phyloP scores from a whole-genome alignment of 2,888 invertebrate species.

The Anoncus sp. region DNA sequence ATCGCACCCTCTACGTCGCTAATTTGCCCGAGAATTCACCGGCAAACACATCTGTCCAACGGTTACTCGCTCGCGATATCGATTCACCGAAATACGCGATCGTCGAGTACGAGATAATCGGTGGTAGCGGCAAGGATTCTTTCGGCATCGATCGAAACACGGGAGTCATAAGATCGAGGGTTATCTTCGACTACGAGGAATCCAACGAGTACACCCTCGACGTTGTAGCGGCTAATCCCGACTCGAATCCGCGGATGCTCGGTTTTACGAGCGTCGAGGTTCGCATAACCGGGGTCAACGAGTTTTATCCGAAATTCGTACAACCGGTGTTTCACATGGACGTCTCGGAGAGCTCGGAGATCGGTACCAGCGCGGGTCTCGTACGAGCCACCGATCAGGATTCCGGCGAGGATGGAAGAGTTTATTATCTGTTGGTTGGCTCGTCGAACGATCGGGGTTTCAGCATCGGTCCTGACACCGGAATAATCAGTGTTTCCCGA shows the following conservation, averaged over 20 bases:
- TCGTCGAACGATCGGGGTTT: slow-evolving; percentile 97
- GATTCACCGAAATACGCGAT: slow-evolving; percentile 95
- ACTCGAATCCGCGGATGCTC: slow-evolving; percentile 88
- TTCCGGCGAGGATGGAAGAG: slow-evolving; percentile 93
- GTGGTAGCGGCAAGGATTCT: slow-evolving; percentile 89
- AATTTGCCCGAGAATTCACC: slow-evolving; percentile 93
- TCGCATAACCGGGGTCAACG: slow-evolving; percentile 93
- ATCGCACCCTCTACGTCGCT: slow-evolving; percentile 90
- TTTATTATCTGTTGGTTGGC: slow-evolving; percentile 96
- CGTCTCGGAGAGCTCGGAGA: slow-evolving; percentile 95
- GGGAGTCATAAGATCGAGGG: slow-evolving; percentile 90
- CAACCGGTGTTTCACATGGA: slow-evolving; percentile 96
- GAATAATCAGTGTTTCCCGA: slow-evolving; percentile 92
- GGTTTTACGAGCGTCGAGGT: slow-evolving; percentile 90
- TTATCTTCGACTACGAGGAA: slow-evolving; percentile 95
- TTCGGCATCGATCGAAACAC: slow-evolving; percentile 92
- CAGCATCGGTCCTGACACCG: slow-evolving; percentile 92
- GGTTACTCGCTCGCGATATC: slow-evolving; percentile 90
- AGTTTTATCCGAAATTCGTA: slow-evolving; percentile 94
- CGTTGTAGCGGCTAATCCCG: slow-evolving; percentile 94
- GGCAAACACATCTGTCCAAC: slow-evolving; percentile 89
- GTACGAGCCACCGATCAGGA: slow-evolving; percentile 96
- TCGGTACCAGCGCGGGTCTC: slow-evolving; percentile 93
- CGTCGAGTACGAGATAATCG: slow-evolving; percentile 92
- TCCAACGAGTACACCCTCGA: slow-evolving; percentile 89